phyloP scores from a whole-genome alignment of 37 sponge, comb jelly and placozoan genomes.

The Aplysina aerophoba region DNA sequence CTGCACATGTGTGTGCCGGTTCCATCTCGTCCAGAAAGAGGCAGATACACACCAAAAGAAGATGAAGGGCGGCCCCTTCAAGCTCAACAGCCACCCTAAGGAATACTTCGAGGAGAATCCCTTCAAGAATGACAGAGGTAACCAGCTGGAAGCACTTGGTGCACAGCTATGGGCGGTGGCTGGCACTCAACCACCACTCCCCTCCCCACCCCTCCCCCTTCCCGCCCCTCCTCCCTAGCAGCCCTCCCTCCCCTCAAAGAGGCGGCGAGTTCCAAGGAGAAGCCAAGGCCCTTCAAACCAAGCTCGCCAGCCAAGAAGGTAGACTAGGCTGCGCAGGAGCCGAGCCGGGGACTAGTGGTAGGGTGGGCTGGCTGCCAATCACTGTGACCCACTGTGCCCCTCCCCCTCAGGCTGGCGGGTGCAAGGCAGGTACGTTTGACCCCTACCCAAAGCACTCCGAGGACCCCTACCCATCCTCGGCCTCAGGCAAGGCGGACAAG shows the following conservation, averaged over 20 bases:
- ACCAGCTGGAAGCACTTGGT: background rate
- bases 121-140: constrained; percentile 54
- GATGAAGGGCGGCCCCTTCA: constrained; percentile 83
- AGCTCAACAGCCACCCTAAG: constrained; percentile 75
- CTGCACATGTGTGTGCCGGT: background rate
- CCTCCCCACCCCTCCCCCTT: background rate
- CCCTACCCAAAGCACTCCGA: constrained; percentile 89
- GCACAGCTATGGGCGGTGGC: background rate
- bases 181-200: background rate
- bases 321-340: background rate
- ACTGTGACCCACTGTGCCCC: background rate
- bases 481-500: background rate
- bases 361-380: background rate
- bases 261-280: constrained; percentile 31
- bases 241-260: constrained; percentile 55
- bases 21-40: no score
- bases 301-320: constrained; percentile 88
- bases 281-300: constrained; percentile 91
- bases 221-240: background rate
- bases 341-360: background rate
- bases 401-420: constrained; percentile 66
- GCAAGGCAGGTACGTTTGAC: constrained; percentile 94
- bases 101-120: constrained; percentile 84
- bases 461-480: constrained; percentile 67
- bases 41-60: constrained; percentile 61